phyloP scores from a whole-genome alignment of 2,113 vertebrate genomes.

The Phycodurus eques region DNA sequence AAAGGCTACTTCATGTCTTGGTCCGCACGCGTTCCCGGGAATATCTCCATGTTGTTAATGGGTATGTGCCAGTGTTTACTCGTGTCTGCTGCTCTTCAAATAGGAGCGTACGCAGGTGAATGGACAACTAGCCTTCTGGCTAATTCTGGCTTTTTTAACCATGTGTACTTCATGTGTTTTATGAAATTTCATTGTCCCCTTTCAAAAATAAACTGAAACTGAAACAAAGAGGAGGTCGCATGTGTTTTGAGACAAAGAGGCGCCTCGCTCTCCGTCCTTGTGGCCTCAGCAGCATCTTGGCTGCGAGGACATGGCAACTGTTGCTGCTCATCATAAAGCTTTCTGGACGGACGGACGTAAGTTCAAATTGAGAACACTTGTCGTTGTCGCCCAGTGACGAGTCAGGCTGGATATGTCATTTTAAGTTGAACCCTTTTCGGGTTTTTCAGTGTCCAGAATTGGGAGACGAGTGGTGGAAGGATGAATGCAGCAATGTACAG shows the following conservation, averaged over 20 bases:
- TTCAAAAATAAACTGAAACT: too few relatives aligned
- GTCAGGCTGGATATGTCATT: neutral
- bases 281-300: conserved; percentile 16
- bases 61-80: conserved; percentile 31
- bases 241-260: conserved; percentile 18
- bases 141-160: too few relatives aligned
- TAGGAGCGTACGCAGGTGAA: neutral
- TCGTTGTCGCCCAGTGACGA: neutral
- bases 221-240: neutral
- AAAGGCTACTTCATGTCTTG: conserved; percentile 18
- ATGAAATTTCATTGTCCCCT: too few relatives aligned
- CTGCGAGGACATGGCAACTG: conserved; percentile 19
- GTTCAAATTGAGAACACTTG: conserved; percentile 8
- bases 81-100: conserved; percentile 13
- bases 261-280: conserved; percentile 1
- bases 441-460: too few relatives aligned
- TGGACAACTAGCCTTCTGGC: too few relatives aligned
- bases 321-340: conserved; percentile 3
- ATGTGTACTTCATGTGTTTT: too few relatives aligned
- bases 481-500: too few relatives aligned
- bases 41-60: conserved; percentile 16
- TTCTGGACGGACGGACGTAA: conserved; percentile 7
- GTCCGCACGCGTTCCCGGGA: conserved; percentile 11
- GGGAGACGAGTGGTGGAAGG: too few relatives aligned
- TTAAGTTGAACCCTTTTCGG: neutral